phyloP scores from a whole-genome alignment of 2,888 invertebrate genomes.

The Tridacna gigas region DNA sequence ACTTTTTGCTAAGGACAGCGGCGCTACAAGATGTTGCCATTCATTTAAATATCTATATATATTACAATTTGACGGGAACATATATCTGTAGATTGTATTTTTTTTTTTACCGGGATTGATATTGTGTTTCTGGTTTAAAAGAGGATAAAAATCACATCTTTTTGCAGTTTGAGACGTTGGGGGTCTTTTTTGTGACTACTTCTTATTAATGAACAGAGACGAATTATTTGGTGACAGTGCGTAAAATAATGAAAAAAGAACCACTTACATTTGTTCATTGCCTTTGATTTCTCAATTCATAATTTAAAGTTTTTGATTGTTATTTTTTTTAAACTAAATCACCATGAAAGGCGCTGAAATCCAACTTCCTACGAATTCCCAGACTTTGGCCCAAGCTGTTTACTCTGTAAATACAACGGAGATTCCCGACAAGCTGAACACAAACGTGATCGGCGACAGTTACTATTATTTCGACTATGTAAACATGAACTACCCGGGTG shows the following conservation, averaged over 20 bases:
- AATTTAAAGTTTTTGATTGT: background rate
- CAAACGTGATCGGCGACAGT: background rate
- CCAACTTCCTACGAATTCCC: background rate
- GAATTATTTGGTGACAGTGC: too few relatives aligned
- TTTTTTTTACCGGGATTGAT: background rate
- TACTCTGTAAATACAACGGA: background rate
- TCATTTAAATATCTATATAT: conserved; percentile 12
- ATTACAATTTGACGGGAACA: background rate
- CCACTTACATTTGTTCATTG: too few relatives aligned
- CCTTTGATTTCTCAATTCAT: background rate
- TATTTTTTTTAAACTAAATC: background rate
- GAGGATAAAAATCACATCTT: too few relatives aligned
- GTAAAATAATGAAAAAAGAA: too few relatives aligned
- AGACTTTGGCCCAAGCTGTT: background rate
- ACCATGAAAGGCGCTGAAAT: background rate
- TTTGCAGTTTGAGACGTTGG: too few relatives aligned
- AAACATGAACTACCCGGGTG: conserved; percentile 42
- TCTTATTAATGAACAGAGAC: too few relatives aligned
- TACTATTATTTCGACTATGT: conserved; percentile 17
- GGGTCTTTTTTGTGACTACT: too few relatives aligned
- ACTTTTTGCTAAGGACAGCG: background rate
- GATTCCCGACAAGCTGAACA: background rate
- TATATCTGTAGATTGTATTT: too few relatives aligned
- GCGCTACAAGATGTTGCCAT: conserved; percentile 8
- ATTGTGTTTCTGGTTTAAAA: too few relatives aligned